Percentiles rank a stretch among this genome's conserved stretches.
Conservation (phyloP, 2,888 invertebrate genomes). For the Cryptosula pallasiana region DNA sequence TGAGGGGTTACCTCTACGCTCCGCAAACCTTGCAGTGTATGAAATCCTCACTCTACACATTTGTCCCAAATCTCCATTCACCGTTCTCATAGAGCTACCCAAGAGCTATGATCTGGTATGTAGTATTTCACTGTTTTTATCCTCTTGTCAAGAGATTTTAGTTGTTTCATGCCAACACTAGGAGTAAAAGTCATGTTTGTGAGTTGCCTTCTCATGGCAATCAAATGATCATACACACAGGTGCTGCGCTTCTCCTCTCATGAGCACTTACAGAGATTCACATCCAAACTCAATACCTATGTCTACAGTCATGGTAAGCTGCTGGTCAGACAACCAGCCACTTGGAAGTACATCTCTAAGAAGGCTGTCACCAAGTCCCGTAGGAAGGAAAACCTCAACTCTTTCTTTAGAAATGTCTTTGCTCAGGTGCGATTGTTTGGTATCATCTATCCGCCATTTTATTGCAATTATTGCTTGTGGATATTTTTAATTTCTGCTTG, state of each 20-base stretch:
- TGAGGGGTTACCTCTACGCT: constrained; percentile 35
- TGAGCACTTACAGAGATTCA: constrained; percentile 1
- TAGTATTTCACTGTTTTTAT: too few species aligned
- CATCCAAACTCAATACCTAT: constrained; percentile 14
- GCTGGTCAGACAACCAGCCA: constrained; percentile 30
- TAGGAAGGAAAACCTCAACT: constrained; percentile 42
- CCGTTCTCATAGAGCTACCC: constrained; percentile 38
- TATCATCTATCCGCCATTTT: too few species aligned
- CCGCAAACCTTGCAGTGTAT: constrained; percentile 33
- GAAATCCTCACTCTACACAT: constrained; percentile 32
- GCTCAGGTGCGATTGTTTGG: too few species aligned
- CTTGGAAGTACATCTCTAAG: constrained; percentile 33
- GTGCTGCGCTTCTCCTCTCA: constrained; percentile 21
- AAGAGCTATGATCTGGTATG: constrained; percentile 47
- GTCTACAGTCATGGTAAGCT: constrained; percentile 22
- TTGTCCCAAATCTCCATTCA: constrained; percentile 34
- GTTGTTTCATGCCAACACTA: too few species aligned
- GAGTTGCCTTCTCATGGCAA: too few species aligned
- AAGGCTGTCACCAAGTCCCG: constrained; percentile 43
- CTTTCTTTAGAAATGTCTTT: constrained; percentile 39
- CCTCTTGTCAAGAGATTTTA: too few species aligned
- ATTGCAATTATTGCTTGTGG: too few species aligned
- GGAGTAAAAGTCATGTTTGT: too few species aligned
- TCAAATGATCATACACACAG: too few species aligned
- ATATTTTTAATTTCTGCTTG: too few species aligned